Conservation (phyloP, 2,113 vertebrate genomes). For the Charina bottae region DNA sequence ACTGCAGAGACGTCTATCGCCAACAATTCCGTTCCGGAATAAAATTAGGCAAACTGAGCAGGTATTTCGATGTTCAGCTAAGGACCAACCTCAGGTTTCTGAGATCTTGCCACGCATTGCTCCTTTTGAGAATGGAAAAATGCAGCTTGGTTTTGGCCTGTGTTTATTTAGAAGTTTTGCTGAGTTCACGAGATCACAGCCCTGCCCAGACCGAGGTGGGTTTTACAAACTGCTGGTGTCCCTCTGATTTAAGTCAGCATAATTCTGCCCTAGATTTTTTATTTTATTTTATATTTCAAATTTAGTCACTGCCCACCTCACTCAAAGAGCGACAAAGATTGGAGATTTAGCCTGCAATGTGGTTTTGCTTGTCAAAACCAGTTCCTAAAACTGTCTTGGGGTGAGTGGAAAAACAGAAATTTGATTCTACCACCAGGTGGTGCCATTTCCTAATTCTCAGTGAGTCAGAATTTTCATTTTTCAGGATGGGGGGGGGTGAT, state of each 20-base stretch:
- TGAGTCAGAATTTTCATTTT: neutral
- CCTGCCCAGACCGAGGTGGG: neutral
- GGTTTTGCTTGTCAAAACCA: neutral
- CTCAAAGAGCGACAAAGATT: no score
- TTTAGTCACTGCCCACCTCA: no score
- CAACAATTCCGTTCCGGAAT: neutral
- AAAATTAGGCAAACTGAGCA: neutral
- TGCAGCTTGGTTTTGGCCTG: neutral
- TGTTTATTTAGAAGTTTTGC: neutral
- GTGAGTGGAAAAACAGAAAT: neutral
- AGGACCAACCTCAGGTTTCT: neutral
- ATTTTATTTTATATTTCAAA: no score
- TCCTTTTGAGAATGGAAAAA: neutral
- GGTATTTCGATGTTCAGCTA: neutral
- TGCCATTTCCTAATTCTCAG: neutral
- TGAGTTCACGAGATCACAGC: neutral
- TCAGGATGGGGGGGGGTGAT: no score
- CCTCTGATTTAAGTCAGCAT: neutral
- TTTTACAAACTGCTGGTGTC: neutral
- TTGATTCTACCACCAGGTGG: neutral
- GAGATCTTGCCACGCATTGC: no score
- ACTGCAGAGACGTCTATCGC: neutral
- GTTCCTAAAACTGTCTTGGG: neutral
- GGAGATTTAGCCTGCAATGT: neutral
- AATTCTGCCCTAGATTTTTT: neutral